phyloP scores from a whole-genome alignment of 2,888 invertebrate genomes.

The Fissipunctia ypsillon region DNA sequence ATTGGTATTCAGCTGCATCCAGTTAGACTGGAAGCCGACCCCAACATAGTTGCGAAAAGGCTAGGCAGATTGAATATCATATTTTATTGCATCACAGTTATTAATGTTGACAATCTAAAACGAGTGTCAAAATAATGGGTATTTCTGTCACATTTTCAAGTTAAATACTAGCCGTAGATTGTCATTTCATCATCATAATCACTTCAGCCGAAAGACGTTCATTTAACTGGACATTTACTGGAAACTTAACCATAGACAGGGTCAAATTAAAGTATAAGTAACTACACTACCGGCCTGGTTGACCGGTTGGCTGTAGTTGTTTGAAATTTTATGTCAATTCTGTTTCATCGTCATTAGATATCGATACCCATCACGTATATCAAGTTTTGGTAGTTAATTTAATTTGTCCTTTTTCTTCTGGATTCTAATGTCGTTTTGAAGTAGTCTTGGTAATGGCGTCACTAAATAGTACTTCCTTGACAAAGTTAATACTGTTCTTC shows the following conservation, averaged over 20 bases:
- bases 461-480: slow-evolving; percentile 3
- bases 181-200: neutral
- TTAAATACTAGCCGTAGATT: neutral
- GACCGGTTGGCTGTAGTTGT: no score
- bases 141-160: no score
- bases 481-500: slow-evolving; percentile 11
- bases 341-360: neutral
- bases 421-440: neutral
- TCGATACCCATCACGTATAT: neutral
- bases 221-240: neutral
- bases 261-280: no score
- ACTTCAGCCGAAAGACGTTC: neutral
- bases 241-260: neutral
- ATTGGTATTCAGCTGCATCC: no score
- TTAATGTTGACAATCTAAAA: neutral
- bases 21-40: no score
- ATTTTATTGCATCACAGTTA: neutral
- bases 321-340: no score
- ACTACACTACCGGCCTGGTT: no score
- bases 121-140: neutral
- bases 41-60: no score
- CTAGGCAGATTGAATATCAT: no score
- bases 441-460: neutral
- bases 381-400: neutral
- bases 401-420: neutral